Base-by-base conservation (phyloP, 2,888 invertebrate species). In the Lucinisca nassula region DNA sequence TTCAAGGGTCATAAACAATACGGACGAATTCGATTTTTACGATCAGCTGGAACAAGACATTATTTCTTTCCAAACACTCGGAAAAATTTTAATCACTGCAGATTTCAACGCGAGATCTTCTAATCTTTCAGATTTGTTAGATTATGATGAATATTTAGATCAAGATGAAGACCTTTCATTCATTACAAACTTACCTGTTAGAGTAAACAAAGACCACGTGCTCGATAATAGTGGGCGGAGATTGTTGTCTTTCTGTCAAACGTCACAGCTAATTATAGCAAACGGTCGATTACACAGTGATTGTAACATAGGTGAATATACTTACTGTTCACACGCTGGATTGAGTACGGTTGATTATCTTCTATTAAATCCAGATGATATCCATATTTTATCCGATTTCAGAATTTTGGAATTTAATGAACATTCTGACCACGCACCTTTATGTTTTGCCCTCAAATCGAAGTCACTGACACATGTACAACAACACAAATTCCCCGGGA, bases 321-420 rank as follows among this genome's bases (percentile, higher is more conserved):
- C 74, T 12, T 74, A 45, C n/a, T 74, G 74, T 74, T 74, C 74
- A 30, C 6, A 38, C 17, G 27, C 24, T 14, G 74, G 74, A 24
- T 27, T 45, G 30, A 74, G 74, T 17, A 24, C n/a, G 2, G 74
- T 74, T 14, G 74, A 74, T 49, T 74, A 74, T 74, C 45, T 74
- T 27, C 4, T 74, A 74, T 10, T 17, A 0, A 30, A 74, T 40
- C 30, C 8, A 30, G 8, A 27, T 45, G 74, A 74, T 35, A 21
- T 74, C 6, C 24, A 74, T n/a, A 8, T 45, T 3, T 24, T 74
- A 38, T 45, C 38, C 24, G 45, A 74, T 30, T 74, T 74, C 45
- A 49, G 45, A 74, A 45, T 45, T 45, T 45, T 74, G 45, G 40
- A 40, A 21, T 74, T 74, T 30, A 74, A 74, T 24, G 74, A 74